Percentiles rank a stretch among this genome's conserved stretches.
Evolutionary conservation across 1,140 invertebrate genomes (phyloP).

Genomic region (Latrodectus geometricus): DNA sequence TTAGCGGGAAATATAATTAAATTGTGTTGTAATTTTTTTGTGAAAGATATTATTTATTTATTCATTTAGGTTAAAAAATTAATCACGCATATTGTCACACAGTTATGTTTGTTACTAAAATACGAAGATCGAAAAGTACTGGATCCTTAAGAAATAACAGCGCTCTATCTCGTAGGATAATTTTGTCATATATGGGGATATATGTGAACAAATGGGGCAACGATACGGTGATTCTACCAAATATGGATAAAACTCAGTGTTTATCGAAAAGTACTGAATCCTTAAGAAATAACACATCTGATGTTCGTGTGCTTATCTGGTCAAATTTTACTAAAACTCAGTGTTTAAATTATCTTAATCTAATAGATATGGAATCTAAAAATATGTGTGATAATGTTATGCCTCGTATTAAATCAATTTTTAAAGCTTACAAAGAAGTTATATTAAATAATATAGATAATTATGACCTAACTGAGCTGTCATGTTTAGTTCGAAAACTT

Average conservation of each 20-base stretch:
- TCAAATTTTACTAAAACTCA: background rate
- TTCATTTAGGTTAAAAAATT: no score
- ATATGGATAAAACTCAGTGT: no score
- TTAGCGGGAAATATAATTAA: no score
- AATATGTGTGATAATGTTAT: background rate
- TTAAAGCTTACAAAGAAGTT: background rate
- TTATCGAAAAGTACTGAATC: no score
- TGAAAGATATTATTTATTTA: no score
- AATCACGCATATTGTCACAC: no score
- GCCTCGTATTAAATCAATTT: background rate
- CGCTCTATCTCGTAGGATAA: background rate
- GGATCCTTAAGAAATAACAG: background rate
- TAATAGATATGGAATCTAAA: slow-evolving; percentile 9
- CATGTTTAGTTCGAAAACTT: background rate
- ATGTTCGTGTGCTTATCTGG: no score
- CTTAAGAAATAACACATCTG: no score
- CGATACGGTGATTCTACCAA: no score
- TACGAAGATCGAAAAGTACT: background rate
- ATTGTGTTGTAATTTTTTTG: no score
- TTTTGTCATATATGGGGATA: no score
- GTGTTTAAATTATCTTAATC: background rate
- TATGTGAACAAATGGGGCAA: no score
- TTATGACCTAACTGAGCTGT: background rate
- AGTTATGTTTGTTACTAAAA: background rate
- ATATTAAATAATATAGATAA: background rate